Percentiles rank a stretch among this genome's conserved stretches.
Conservation (phyloP, 2,888 invertebrate genomes). For the Ectemnius lituratus region DNA sequence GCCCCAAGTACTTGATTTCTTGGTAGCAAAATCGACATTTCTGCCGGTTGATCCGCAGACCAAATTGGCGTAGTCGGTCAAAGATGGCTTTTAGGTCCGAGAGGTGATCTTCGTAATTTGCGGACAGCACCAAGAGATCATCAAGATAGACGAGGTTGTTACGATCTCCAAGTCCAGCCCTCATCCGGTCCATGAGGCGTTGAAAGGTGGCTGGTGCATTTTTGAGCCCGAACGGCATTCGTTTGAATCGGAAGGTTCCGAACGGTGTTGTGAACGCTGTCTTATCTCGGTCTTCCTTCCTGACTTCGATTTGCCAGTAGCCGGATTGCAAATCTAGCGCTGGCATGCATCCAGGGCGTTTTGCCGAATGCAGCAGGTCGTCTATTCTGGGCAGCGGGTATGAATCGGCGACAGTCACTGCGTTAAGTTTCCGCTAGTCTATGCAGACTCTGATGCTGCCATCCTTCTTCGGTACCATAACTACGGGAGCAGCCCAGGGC, state of each 20-base stretch:
- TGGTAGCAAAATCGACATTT: background rate
- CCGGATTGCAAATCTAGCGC: constrained; percentile 10
- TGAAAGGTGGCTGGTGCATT: background rate
- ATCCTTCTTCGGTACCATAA: too few relatives aligned
- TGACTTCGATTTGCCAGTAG: constrained; percentile 17
- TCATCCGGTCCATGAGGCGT: constrained; percentile 4
- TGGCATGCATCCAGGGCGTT: background rate
- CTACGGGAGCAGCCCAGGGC: constrained; percentile 8
- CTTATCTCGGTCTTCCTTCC: constrained; percentile 4
- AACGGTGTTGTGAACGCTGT: constrained; percentile 14
- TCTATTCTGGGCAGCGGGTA: constrained; percentile 18
- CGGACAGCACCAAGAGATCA: background rate
- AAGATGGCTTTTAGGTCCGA: background rate
- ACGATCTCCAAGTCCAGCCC: background rate
- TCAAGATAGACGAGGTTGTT: background rate
- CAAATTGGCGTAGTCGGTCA: constrained; percentile 4
- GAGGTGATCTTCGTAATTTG: background rate
- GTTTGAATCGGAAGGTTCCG: too few relatives aligned
- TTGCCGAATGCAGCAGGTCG: constrained; percentile 3
- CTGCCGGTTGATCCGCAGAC: background rate
- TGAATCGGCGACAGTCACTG: background rate
- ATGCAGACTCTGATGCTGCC: too few relatives aligned
- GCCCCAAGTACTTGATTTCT: constrained; percentile 3
- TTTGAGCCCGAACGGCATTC: too few relatives aligned
- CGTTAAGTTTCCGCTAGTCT: too few relatives aligned